Evolutionary conservation across 2,797 vertebrate species (phyloP).

Genomic region (Fundulus diaphanus): DNA sequence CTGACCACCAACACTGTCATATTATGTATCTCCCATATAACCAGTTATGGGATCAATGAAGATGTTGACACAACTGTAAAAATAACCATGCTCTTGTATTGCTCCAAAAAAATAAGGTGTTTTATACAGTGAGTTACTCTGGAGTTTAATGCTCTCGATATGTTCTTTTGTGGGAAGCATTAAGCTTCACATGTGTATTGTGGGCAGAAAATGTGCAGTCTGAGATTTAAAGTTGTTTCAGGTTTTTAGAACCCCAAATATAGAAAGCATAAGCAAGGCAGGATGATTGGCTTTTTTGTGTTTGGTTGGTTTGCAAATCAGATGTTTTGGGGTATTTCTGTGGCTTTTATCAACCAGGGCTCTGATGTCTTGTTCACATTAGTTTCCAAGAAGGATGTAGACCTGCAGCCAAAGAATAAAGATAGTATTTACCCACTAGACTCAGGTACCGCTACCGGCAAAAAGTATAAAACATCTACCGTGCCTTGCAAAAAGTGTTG

Average conservation of each 20-base stretch:
- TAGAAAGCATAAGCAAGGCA: not conserved
- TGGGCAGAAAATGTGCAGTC: not conserved
- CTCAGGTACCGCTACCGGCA: no score
- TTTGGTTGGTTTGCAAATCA: not conserved
- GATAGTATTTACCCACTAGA: not conserved
- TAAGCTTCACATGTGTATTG: not conserved
- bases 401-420: not conserved
- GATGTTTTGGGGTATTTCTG: not conserved
- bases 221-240: not conserved
- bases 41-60: slow-evolving; percentile 40
- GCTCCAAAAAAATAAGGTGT: not conserved
- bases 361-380: not conserved
- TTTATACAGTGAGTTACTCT: no score
- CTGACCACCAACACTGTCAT: slow-evolving; percentile 7
- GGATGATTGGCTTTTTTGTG: not conserved
- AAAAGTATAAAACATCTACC: not conserved
- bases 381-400: not conserved
- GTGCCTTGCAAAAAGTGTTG: not conserved
- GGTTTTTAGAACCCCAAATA: not conserved
- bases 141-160: not conserved
- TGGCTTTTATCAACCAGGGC: not conserved
- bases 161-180: not conserved
- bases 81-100: not conserved
- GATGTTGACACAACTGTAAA: slow-evolving; percentile 7
- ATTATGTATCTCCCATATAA: slow-evolving; percentile 37